Evolutionary conservation across 2,113 vertebrate species (phyloP), one percentile per base, ranked within the genome.

Genomic region (Dermatemys mawii): DNA sequence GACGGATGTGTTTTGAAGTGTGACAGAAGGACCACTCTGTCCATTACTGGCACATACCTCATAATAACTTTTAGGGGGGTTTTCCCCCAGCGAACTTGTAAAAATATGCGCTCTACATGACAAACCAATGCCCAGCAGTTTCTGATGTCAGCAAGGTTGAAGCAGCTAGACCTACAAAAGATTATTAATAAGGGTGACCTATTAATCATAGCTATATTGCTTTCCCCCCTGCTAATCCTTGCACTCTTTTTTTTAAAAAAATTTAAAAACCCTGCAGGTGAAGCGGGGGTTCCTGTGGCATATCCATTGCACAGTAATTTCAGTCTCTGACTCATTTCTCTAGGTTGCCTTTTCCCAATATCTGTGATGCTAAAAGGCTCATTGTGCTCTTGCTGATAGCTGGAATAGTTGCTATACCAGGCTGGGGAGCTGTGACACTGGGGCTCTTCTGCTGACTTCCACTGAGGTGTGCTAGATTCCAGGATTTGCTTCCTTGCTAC

Each of bases 381-480:
- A 3, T 19, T 19, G 4, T 21, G 90, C 83, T 73, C 38, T 92
- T 73, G 50, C 76, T 11, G 60, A 13, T 9, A 85, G 88, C 89
- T 76, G 83, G 88, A 94, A 88, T 88, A 83, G 46, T 4, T 16
- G 86, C 60, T 38, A 80, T 86, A 76, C 92, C 88, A 83, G 32
- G 83, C 79, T 2, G 29, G 2, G 92, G 78, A 95, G 94, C 88
- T 84, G 78, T 4, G 70, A 44, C 55, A 87, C 79, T 92, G 90
- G 96, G 96, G 88, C 94, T 96, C 93, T 97, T 95, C 97, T 97
- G 1, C 94, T 80, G 97, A 81, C 91, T 96, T 97, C 97, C 97
- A 96, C 95, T 97, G 96, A 93, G 96, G 96, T 97, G 97, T 97
- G 96, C 96, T 97, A 96, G 97, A 97, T 97, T 93, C 95, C 97